Percentiles rank a stretch among this genome's conserved stretches.
Evolutionary conservation across 2,113 vertebrate genomes (phyloP).

Genomic region (Dryoscopus gambensis): DNA sequence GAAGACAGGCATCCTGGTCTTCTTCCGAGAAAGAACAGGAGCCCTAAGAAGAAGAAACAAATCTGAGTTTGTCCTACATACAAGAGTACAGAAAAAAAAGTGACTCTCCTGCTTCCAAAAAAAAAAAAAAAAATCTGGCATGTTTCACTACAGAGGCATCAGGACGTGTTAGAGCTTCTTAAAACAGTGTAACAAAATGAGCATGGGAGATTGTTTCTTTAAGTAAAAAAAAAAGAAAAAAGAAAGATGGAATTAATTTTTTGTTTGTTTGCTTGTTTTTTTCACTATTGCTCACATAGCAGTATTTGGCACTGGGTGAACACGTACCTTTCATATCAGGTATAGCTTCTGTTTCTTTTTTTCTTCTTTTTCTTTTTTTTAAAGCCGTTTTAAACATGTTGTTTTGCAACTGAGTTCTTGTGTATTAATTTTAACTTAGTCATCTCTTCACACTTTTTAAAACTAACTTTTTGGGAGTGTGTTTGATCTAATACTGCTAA

Average conservation of each 20-base stretch:
- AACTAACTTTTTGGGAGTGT: conserved; percentile 49
- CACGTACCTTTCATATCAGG: conserved; percentile 74
- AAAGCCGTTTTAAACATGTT: conserved; percentile 46
- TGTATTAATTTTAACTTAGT: conserved; percentile 45
- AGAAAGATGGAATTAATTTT: not conserved
- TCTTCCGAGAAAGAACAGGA: conserved; percentile 68
- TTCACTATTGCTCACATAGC: conserved; percentile 52
- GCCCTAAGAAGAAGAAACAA: conserved; percentile 63
- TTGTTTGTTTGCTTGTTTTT: not conserved
- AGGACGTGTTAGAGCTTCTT: conserved; percentile 64
- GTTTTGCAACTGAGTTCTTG: conserved; percentile 39
- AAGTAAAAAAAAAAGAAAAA: not conserved
- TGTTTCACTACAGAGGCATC: conserved; percentile 66
- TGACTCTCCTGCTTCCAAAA: conserved; percentile 61
- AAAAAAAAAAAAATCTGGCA: conserved; percentile 51
- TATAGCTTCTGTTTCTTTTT: conserved; percentile 68
- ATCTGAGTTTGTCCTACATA: conserved; percentile 67
- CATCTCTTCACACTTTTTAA: conserved; percentile 50
- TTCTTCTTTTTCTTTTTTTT: conserved; percentile 33
- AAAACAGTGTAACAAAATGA: conserved; percentile 60
- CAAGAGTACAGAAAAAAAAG: conserved; percentile 61
- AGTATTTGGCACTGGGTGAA: conserved; percentile 72
- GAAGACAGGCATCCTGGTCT: conserved; percentile 64
- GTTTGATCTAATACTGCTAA: conserved; percentile 58
- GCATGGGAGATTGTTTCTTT: conserved; percentile 33